These are phyloP conservation scores for Chlorospingus semifuscus DNA, from an alignment of 2,797 vertebrate genomes.

Conservation along the genomic window DNA sequence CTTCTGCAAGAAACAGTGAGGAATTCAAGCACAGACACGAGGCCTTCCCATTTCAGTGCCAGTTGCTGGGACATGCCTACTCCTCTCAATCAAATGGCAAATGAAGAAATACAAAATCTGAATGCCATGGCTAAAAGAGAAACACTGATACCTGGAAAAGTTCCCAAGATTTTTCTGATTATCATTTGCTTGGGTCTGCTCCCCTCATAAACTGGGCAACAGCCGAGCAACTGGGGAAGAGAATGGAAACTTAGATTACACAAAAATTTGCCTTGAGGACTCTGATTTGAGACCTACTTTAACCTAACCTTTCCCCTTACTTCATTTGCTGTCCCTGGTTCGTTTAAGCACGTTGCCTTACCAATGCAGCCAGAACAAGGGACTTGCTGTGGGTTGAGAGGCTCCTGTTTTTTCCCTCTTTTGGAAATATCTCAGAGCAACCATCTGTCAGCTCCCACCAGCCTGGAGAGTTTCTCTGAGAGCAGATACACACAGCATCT, in stretches of 20 bases:
- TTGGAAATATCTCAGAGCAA: conserved; percentile 26
- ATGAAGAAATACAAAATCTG: not conserved
- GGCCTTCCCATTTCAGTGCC: not conserved
- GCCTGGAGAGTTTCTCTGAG: not conserved
- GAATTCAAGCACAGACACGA: not conserved
- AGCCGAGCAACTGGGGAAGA: not conserved
- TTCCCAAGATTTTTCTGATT: not conserved
- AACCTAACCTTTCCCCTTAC: not conserved
- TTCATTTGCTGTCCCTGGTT: not conserved
- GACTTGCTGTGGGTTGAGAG: not conserved
- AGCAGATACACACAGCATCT: not conserved
- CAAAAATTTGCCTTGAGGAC: not conserved
- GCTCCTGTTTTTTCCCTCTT: not conserved
- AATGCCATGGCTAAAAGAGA: not conserved
- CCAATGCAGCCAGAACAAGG: not conserved
- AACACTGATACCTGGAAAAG: not conserved
- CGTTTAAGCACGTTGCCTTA: not conserved
- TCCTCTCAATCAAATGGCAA: not conserved
- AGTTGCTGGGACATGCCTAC: not conserved
- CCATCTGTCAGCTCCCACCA: conserved; percentile 10
- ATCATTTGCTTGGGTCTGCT: not conserved
- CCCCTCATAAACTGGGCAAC: not conserved
- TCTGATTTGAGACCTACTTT: not conserved
- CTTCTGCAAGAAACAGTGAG: not conserved
- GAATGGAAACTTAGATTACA: not conserved